Evolutionary conservation across 2,888 invertebrate species (phyloP).

Genomic region (Leptogaster cylindrica): DNA sequence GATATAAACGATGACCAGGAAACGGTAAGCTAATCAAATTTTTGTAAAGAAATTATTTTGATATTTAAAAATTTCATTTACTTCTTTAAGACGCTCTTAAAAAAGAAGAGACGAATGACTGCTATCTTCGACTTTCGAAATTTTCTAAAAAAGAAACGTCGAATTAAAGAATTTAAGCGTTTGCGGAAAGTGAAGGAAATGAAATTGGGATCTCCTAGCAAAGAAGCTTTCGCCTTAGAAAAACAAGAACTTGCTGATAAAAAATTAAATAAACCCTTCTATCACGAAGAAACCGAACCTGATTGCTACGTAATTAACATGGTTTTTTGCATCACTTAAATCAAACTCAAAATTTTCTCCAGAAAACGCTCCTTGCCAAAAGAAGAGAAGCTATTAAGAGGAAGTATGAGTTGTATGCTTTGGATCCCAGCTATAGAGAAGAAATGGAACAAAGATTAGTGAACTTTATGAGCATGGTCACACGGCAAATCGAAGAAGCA

Average conservation of each 20-base stretch:
- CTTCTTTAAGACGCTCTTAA: no score
- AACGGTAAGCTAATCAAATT: background rate
- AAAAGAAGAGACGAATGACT: background rate
- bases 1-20: background rate
- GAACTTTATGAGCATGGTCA: no score
- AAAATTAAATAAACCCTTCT: constrained; percentile 31
- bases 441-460: no score
- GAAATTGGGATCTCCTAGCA: background rate
- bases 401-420: constrained; percentile 39
- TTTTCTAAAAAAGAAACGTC: constrained; percentile 29
- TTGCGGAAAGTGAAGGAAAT: background rate
- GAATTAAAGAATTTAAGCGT: constrained; percentile 28
- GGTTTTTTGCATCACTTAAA: background rate
- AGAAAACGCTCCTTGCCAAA: constrained; percentile 33
- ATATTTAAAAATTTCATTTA: no score
- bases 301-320: background rate
- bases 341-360: background rate
- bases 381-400: constrained; percentile 27
- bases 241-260: constrained; percentile 41
- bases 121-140: background rate
- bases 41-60: no score
- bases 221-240: constrained; percentile 23
- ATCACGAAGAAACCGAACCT: constrained; percentile 39
- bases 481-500: no score
- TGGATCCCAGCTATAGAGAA: constrained; percentile 13